Conservation (phyloP, 2,113 vertebrate genomes). For the Lontra canadensis region DNA sequence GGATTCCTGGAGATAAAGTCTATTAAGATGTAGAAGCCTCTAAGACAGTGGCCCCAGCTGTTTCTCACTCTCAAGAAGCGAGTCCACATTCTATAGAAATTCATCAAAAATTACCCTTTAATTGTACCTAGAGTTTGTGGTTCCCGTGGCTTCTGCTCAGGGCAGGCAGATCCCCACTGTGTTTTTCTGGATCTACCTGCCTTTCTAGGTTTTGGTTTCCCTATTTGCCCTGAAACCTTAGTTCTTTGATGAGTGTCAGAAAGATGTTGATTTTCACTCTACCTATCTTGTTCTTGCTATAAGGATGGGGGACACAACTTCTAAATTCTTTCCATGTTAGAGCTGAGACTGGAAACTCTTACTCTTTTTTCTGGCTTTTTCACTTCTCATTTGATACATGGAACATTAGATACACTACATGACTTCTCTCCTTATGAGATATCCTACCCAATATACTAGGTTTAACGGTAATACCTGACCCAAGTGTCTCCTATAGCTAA, state of each 20-base stretch:
- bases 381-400: not conserved
- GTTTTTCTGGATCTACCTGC: not conserved
- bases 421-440: not conserved
- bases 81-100: not conserved
- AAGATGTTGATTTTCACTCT: not conserved
- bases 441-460: not conserved
- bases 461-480: not conserved
- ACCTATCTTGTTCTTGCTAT: not conserved
- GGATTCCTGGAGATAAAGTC: accelerated
- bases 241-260: not conserved
- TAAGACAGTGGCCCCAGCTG: not conserved
- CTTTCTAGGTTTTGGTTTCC: not conserved
- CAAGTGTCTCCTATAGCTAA: not conserved
- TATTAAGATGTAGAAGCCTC: not conserved
- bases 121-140: not conserved
- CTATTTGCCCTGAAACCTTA: not conserved
- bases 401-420: not conserved
- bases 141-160: not conserved
- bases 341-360: not conserved
- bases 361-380: not conserved
- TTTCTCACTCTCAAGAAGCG: not conserved
- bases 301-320: not conserved
- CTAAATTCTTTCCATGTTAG: not conserved
- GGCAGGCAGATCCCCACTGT: not conserved
- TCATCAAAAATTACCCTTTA: not conserved